Evolutionary conservation across 1,140 invertebrate genomes (phyloP), one percentile per base, ranked within the genome.

Genomic region (Bombus pyrosoma): DNA sequence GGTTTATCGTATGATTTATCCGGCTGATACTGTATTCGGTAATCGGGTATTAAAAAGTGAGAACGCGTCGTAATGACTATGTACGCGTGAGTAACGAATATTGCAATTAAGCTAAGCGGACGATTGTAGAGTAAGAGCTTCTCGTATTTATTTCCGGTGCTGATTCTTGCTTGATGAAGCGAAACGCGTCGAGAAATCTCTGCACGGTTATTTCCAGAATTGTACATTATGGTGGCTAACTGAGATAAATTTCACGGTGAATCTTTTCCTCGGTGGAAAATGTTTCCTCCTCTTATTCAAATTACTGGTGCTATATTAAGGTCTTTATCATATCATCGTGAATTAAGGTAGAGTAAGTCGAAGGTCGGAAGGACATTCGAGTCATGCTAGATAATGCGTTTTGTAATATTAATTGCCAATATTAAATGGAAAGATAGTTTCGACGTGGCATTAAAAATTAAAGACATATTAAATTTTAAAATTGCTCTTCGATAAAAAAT

Each of bases 31-130:
- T 32, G 34, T 37, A 59, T 62, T 34, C 37, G 2, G 12, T 39
- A 62, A 43, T 34, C 53, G 4, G 37, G 62, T n/a, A 53, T 39
- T 76, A 57, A 68, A 68, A 83, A 68, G 72, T 62, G 62, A 53
- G 53, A 59, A 64, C 59, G 28, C 43, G 22, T 68, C 34, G 34
- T 83, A 83, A 83, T 57, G 76, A 68, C 73, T 22, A 57, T n/a
- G 59, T 15, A n/a, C 22, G 59, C 18, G 41, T 43, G 81, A 77
- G 68, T 28, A 53, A 76, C 41, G 81, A 57, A 64, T 53, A 83
- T 83, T 68, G 59, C 81, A 83, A 83, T 83, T 77, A 83, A 83
- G 73, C 13, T 73, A 68, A 76, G 34, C 73, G 41, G 41, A 34
- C 28, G 32, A 34, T 34, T 37, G 32, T 47, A 53, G 32, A 25